Evolutionary conservation across 2,888 invertebrate genomes (phyloP), one percentile per base, ranked within the genome.

Genomic region (Loripinus fragilis): DNA sequence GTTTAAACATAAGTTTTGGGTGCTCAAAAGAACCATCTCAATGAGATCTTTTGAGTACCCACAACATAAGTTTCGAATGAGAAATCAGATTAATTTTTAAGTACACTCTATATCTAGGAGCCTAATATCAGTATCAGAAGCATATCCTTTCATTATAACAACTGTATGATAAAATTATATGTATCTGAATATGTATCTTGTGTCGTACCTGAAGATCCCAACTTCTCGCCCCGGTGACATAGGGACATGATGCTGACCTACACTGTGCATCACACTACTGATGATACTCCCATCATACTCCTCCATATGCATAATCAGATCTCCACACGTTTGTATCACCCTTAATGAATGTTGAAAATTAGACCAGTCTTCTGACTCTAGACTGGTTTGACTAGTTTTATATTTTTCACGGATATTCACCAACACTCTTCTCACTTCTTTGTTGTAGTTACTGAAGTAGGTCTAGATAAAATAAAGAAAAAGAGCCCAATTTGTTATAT

Each of bases 201-300:
- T 8, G 38, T 8, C 52, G 25, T 74, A 87, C 87, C 84, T 83
- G 35, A 80, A 60, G 28, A 77, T 73, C 35, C 74, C 73, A 0
- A 76, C 79, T 55, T 88, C 89, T 67, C 83, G 88, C 12, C 79
- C 78, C 15, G 91, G 88, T 15, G 91, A 89, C 20, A 81, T 74
- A 17, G 91, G 85, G 10, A 80, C 80, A 25, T 88, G 83, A 69
- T 88, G 86, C 50, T 89, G 90, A 5, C 88, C 91, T 83, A 95
- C 94, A 28, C 94, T 90, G 86, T 95, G 94, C 74, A 95, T 92
- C 78, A 96, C 94, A 69, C 95, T 95, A n/a, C 94, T 93, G 0
- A 95, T 95, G 25, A 97, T 92, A 45, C 94, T 95, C 86, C 95
- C 95, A 91, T 97, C 96, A 80, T 96, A 95, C 86, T 96, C 95